Base-by-base conservation (phyloP, 2,888 invertebrate genomes). In the Drosophila melanosoma region DNA sequence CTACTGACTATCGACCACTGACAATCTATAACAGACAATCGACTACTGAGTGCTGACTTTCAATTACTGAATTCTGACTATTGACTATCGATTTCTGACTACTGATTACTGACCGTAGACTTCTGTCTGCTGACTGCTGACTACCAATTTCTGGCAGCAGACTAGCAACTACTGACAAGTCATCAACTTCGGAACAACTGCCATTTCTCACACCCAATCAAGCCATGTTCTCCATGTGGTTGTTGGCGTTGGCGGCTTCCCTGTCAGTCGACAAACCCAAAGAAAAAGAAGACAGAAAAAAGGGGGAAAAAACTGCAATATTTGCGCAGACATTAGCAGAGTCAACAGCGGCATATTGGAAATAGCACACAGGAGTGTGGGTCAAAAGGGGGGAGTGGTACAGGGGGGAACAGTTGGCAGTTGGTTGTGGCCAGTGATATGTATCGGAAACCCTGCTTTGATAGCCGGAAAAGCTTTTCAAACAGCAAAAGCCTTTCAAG, bases 301-400 rank as follows among this genome's bases (percentile, higher is more conserved):
- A 0, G 40, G 8, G 38, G 38, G 17, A 40, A 58, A 49, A 53
- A 86, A 86, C 33, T 83, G 88, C 88, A 83, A 66, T 86, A 82
- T 86, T 88, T 86, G 76, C 84, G 49, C 74, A 84, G 77, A 87
- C 82, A 86, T 86, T 86, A 86, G 81, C 84, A 82, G 54, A 70
- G 86, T 88, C 79, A 86, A 86, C 61, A 88, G 76, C 73, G 81
- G 82, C 74, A 70, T 51, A 79, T 72, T 69, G 70, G 61, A 77
- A 76, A 70, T 76, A 38, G 80, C 74, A 74, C 80, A 68, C 40
- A 45, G 32, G 12, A 56, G 59, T 42, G 17, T 3, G 29, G 52
- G 32, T 3, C 40, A 20, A 36, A 29, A 20, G 42, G 20, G 17
- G 10, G 10, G 0, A 20, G 20, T 23, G 17, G n/a, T 12, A 20